A percentile compares a stretch with the other conserved stretches of the same genome.
phyloP scores from a whole-genome alignment of 2,797 vertebrate species.

The Anolis apletophallus region DNA sequence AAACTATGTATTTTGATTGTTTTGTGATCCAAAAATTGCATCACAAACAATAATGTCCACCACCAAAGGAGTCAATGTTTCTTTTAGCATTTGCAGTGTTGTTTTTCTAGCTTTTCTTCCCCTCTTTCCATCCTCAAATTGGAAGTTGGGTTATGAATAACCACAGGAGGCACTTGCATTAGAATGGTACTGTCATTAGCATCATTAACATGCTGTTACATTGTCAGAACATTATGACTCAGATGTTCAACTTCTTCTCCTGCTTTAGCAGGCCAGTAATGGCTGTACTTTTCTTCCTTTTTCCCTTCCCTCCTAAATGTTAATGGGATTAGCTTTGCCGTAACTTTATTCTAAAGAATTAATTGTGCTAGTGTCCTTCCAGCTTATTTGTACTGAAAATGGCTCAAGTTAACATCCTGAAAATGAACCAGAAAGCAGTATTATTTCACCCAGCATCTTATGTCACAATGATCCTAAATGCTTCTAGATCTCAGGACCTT shows the following conservation, averaged over 20 bases:
- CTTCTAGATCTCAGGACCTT: too few relatives aligned
- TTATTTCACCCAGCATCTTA: background rate
- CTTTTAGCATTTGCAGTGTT: background rate
- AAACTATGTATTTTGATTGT: background rate
- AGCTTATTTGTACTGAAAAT: background rate
- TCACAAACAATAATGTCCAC: background rate
- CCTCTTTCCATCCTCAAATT: background rate
- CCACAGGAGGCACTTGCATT: background rate
- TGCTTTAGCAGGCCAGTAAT: background rate
- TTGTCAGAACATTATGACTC: conserved; percentile 15
- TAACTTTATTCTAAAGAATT: conserved; percentile 5
- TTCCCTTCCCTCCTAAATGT: background rate
- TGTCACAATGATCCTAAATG: background rate
- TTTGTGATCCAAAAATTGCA: background rate
- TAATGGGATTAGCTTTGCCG: conserved; percentile 25
- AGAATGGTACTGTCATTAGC: conserved; percentile 9
- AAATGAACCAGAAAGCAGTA: background rate
- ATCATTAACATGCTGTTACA: conserved; percentile 15
- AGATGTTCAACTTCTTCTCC: conserved; percentile 7
- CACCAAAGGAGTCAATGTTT: background rate
- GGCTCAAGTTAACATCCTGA: background rate
- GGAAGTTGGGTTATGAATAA: background rate
- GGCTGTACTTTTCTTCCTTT: background rate
- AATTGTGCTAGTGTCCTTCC: background rate
- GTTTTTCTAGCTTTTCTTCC: background rate